Evolutionary conservation across 2,113 vertebrate species (phyloP).

Genomic region (Trematocara marginatum): DNA sequence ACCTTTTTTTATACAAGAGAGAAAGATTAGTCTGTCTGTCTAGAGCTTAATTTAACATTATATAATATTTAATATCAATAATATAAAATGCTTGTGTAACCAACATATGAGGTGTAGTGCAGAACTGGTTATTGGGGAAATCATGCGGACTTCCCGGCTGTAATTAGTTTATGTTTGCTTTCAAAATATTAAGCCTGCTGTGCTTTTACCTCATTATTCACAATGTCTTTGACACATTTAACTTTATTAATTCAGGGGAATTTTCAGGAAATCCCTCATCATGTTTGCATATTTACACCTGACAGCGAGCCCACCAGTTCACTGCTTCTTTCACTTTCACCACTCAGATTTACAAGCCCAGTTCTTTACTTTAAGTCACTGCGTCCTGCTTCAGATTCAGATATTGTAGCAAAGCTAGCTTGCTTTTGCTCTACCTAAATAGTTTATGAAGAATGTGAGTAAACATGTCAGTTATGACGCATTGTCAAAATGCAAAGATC

Average conservation of each 20-base stretch:
- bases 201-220: neutral
- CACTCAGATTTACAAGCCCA: neutral
- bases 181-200: neutral
- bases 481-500: neutral
- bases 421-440: rapidly evolving
- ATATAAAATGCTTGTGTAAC: neutral
- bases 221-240: neutral
- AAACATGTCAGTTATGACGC: neutral
- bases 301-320: neutral
- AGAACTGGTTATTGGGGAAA: neutral
- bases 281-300: neutral
- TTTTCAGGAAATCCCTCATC: neutral
- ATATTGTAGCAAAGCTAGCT: neutral
- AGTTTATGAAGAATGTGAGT: neutral
- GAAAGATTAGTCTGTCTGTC: neutral
- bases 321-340: neutral
- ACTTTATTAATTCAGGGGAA: neutral
- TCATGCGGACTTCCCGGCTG: neutral
- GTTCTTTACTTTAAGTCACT: neutral
- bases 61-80: neutral
- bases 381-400: neutral
- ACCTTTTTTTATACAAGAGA: neutral
- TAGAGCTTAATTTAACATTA: neutral
- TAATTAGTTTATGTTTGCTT: neutral
- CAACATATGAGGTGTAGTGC: neutral